Conservation (phyloP, 2,888 invertebrate species). For the Agapostemon virescens region DNA sequence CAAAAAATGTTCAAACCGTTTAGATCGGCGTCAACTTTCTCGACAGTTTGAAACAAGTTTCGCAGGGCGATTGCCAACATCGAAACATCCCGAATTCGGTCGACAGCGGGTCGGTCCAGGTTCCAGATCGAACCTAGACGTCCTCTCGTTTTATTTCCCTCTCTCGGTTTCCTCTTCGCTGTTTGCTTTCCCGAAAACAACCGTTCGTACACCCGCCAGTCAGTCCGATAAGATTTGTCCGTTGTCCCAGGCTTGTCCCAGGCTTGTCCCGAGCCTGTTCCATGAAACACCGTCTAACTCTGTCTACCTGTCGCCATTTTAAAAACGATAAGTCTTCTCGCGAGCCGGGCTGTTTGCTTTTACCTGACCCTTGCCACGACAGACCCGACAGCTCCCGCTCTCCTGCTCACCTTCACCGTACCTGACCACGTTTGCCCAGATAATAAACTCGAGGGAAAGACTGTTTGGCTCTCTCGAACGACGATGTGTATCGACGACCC, state of each 20-base stretch:
- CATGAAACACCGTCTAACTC: neutral
- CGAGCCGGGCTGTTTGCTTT: constrained; percentile 56
- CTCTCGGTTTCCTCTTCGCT: constrained; percentile 6
- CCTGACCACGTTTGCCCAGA: constrained; percentile 35
- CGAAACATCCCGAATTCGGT: neutral
- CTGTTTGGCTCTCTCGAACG: constrained; percentile 1
- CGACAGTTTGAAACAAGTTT: neutral
- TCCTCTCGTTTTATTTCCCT: neutral
- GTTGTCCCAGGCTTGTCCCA: constrained; percentile 34
- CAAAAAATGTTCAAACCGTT: too few relatives aligned
- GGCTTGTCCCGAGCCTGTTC: neutral
- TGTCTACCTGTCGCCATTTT: constrained; percentile 45
- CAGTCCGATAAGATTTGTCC: constrained; percentile 61
- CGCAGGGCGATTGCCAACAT: neutral
- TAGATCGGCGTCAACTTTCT: neutral
- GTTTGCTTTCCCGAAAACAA: constrained; percentile 66
- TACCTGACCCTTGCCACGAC: constrained; percentile 16
- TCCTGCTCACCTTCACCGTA: neutral
- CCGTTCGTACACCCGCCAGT: constrained; percentile 28
- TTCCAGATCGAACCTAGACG: constrained; percentile 14
- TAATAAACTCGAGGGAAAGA: constrained; percentile 34
- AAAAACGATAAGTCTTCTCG: constrained; percentile 56
- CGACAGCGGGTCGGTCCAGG: neutral
- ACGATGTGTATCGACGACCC: constrained; percentile 8
- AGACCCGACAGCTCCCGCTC: constrained; percentile 2